Evolutionary conservation across 2,888 invertebrate species (phyloP).

Genomic region (Eupithecia inturbata): DNA sequence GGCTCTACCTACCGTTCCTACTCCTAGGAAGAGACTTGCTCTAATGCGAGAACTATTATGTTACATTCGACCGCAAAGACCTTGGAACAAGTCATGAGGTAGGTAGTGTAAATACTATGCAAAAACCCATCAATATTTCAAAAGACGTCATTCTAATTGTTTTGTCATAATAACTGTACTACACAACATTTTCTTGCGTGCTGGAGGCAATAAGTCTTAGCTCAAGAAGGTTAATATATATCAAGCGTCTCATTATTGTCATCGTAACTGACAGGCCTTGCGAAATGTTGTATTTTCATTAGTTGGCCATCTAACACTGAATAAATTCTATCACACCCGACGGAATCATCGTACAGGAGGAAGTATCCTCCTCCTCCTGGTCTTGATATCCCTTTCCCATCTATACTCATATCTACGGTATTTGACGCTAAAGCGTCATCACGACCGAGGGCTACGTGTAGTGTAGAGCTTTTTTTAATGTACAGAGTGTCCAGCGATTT

Average conservation of each 20-base stretch:
- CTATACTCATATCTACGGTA: no score
- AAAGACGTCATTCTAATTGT: conserved; percentile 1
- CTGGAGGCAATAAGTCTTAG: neutral
- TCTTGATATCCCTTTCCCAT: no score
- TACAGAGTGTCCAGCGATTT: no score
- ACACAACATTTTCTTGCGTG: neutral
- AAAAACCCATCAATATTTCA: neutral
- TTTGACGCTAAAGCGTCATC: no score
- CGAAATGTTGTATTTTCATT: neutral
- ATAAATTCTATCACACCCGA: no score
- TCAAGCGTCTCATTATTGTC: neutral
- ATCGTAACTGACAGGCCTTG: neutral
- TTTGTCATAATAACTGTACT: neutral
- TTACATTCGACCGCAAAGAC: neutral
- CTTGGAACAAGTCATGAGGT: neutral
- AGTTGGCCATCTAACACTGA: neutral
- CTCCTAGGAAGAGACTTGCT: no score
- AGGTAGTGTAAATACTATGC: neutral
- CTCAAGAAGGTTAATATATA: neutral
- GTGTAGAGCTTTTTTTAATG: no score
- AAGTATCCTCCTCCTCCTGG: no score
- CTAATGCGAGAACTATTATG: no score
- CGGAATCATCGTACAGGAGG: no score
- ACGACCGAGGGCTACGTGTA: no score
- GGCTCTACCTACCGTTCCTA: no score